phyloP scores from a whole-genome alignment of 2,888 invertebrate species.

The Folsomia candida region DNA sequence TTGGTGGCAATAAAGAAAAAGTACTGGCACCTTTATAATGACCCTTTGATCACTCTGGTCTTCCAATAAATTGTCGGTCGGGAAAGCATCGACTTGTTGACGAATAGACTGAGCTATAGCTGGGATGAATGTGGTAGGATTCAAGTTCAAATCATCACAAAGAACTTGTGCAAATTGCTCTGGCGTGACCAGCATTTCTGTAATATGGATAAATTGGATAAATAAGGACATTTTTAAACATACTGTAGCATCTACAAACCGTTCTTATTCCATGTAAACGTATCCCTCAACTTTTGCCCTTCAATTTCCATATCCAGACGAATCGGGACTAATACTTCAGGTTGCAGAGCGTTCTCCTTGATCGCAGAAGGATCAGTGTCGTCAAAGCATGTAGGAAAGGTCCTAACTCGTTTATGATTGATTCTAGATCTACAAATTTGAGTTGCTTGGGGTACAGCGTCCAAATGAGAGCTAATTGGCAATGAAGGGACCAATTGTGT shows the following conservation, averaged over 20 bases:
- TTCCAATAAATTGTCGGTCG: constrained; percentile 76
- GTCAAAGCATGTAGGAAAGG: constrained; percentile 78
- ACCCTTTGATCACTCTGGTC: constrained; percentile 92
- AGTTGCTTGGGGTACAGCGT: constrained; percentile 98
- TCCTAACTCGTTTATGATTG: constrained; percentile 82
- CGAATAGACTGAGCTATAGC: constrained; percentile 92
- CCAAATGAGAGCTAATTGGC: constrained; percentile 95
- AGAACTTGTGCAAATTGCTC: constrained; percentile 98
- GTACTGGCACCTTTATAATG: constrained; percentile 68
- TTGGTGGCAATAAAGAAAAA: not conserved
- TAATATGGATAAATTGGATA: constrained; percentile 40
- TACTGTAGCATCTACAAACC: constrained; percentile 61
- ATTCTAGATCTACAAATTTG: constrained; percentile 94
- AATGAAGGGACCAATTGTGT: constrained; percentile 93
- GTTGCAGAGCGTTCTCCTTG: constrained; percentile 86
- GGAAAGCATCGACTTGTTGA: constrained; percentile 86
- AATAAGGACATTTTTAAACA: not conserved
- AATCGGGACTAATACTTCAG: constrained; percentile 91
- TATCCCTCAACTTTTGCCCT: constrained; percentile 94
- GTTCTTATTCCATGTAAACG: constrained; percentile 99
- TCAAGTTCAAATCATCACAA: constrained; percentile 93
- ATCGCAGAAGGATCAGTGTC: constrained; percentile 90
- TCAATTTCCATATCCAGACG: constrained; percentile 99
- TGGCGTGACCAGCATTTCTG: constrained; percentile 93
- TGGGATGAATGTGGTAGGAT: constrained; percentile 90